A percentile compares a stretch with the other conserved stretches of the same genome.
Conservation (phyloP, 2,797 vertebrate genomes). For the Ceyx erithaca region DNA sequence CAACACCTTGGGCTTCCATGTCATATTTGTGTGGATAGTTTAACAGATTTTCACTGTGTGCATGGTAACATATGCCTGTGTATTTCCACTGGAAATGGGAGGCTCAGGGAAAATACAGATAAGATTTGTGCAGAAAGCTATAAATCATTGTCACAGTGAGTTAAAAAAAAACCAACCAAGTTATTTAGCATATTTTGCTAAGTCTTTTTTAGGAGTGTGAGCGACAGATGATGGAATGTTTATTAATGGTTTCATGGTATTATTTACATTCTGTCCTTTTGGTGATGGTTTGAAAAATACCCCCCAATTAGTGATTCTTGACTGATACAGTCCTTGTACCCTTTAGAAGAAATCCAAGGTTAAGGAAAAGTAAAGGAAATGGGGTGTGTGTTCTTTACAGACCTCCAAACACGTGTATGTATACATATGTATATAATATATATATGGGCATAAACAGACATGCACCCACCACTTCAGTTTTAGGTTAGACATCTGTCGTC, state of each 20-base stretch:
- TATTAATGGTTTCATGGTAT: background rate
- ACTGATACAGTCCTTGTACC: background rate
- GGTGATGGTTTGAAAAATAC: background rate
- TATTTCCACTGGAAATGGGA: background rate
- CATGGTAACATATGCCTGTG: rapidly evolving
- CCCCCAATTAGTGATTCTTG: background rate
- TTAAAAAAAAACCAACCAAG: background rate
- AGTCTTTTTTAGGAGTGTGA: background rate
- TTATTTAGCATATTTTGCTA: background rate
- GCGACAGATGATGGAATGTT: background rate
- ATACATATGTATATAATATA: background rate
- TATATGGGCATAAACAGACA: background rate
- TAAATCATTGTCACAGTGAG: rapidly evolving
- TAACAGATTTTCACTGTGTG: background rate
- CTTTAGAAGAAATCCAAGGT: background rate
- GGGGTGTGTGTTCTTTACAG: background rate
- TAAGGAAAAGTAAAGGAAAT: background rate
- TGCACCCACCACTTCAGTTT: background rate
- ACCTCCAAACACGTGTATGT: background rate
- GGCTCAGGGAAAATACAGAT: background rate
- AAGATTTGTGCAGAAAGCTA: background rate
- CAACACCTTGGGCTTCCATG: rapidly evolving
- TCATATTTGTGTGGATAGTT: rapidly evolving
- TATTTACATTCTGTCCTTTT: background rate
- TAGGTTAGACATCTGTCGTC: background rate